Conservation (phyloP, 2,888 invertebrate species). For the Rhagium mordax region DNA sequence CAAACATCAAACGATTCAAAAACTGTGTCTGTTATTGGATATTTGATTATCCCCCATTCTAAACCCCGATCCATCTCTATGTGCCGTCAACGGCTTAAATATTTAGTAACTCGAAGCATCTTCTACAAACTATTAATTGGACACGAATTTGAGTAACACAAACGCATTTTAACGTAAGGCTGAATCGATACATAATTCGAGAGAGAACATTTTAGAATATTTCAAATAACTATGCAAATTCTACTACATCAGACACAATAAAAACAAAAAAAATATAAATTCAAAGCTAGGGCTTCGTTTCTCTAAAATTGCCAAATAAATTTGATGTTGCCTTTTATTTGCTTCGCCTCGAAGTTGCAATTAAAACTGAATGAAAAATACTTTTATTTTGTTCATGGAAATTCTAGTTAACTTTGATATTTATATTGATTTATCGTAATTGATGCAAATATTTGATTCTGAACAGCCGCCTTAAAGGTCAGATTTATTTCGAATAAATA, state of each 20-base stretch:
- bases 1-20: no score
- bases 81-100: conserved; percentile 6
- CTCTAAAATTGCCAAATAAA: conserved; percentile 33
- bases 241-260: conserved; percentile 26
- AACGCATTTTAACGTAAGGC: conserved; percentile 28
- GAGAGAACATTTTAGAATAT: conserved; percentile 26
- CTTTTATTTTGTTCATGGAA: neutral
- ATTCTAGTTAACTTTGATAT: neutral
- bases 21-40: no score
- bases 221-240: conserved; percentile 33
- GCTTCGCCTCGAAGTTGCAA: conserved; percentile 11
- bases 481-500: neutral
- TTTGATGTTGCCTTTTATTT: conserved; percentile 29
- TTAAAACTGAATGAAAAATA: conserved; percentile 25
- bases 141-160: conserved; percentile 35
- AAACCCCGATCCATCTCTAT: neutral
- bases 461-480: neutral
- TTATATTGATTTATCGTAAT: neutral
- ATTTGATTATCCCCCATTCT: neutral
- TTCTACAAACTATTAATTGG: conserved; percentile 36
- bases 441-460: neutral
- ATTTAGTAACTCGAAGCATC: conserved; percentile 32
- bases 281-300: conserved; percentile 8
- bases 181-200: conserved; percentile 23
- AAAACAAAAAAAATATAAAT: conserved; percentile 20